Evolutionary conservation across 2,888 invertebrate species (phyloP), one percentile per base, ranked within the genome.

Genomic region (Tortricodes alternella): DNA sequence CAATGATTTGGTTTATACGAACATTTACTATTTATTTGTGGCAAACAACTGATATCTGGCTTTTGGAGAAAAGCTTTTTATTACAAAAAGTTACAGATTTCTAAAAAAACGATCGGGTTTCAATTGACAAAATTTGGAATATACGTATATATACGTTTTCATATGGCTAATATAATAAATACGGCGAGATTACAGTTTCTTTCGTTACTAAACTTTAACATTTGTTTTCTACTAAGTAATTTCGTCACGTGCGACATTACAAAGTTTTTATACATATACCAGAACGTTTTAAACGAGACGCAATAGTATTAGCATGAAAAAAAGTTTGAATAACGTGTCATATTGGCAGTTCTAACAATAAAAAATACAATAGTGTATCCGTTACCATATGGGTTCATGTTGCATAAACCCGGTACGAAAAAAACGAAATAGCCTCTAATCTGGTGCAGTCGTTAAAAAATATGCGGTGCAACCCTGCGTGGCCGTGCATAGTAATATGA

Each of bases 401-500:
- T 34, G 29, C 29, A 13, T 18, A 39, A 13, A 41, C 21, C 27
- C 16, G 4, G 13, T 13, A 35, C 8, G 48, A 48, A 48, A 39
- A 55, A 29, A 4, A 3, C 29, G 6, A 34, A 34, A 29, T n/a
- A 29, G 37, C 9, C 3, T 37, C 29, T 29, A 44, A 29, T n/a
- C 24, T n/a, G 16, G 13, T 41, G 8, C 24, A 41, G 16, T 16
- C 24, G 24, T 24, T 24, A 41, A 24, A 41, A 13, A 37, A 18
- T 37, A 24, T 41, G 3, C 24, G 15, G 29, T 38, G 13, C 11
- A 21, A 16, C 32, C 16, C 18, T 39, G 46, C 53, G 38, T 46
- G 46, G 16, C 46, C 46, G 53, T 39, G 53, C 46, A 53, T 46
- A 34, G 21, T 19, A 29, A 39, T 39, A 39, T 50, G 39, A 50